Base-by-base conservation (phyloP, 2,888 invertebrate genomes). In the Drosophila neotestacea region DNA sequence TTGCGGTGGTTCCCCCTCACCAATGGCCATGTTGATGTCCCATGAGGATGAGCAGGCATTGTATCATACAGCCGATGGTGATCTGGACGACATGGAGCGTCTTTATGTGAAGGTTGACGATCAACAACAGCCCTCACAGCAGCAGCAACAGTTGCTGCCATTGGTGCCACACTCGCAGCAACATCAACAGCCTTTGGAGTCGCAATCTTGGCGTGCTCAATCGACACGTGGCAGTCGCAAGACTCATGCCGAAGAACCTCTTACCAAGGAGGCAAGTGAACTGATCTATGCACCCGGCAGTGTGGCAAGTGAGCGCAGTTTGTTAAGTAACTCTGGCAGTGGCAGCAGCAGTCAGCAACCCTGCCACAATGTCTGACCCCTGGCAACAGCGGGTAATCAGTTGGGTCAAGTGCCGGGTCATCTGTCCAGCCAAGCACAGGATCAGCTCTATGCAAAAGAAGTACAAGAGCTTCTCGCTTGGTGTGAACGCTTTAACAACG, bases 41-140 rank as follows among this genome's bases (percentile, higher is more conserved):
- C 88, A 91, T 36, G 91, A 90, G 38, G 90, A 88, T 7, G 90
- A 90, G 10, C 90, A 90, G 59, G 89, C 87, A 0, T 60, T 91
- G 7, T 91, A 91, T 55, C 91, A 91, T 50, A 90, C 90, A 7
- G 91, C 91, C 41, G 90, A 90, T 47, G 90, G 90, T 4, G 91
- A 91, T 65, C 76, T 90, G 60, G 92, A 91, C 66, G 92, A 92
- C 34, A 90, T 91, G 89, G 91, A 92, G 74, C 91, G 92, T 60
- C 80, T 93, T 56, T 93, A 93, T 73, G 91, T 93, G 41, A 93
- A 93, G 79, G 91, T 93, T 46, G 92, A 92, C 46, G 93, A 93
- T 70, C 80, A 83, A 28, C 87, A 85, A 59, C 86, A 78, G 11
- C 76, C 83, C 38, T 39, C 58, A 42, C 86, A 81, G 50, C 88